Percentiles rank a stretch among this genome's conserved stretches.
Evolutionary conservation across 1,140 invertebrate genomes (phyloP).

Genomic region (Lasaia peninsularis): DNA sequence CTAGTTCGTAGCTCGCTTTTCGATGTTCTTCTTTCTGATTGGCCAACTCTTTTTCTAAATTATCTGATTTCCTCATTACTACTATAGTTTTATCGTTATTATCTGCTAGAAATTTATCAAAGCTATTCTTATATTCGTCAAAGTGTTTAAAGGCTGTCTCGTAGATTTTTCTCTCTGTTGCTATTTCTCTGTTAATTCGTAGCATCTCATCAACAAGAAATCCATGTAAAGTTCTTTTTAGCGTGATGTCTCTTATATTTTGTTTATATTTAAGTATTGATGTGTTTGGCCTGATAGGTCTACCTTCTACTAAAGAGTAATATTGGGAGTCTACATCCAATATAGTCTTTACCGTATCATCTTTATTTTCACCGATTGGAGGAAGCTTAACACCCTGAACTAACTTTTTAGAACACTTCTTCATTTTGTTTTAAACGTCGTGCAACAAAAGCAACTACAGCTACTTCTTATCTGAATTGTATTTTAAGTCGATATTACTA

Average conservation of each 20-base stretch:
- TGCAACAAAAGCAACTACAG: background rate
- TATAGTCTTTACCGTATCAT: slow-evolving; percentile 61
- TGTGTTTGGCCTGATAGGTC: slow-evolving; percentile 74
- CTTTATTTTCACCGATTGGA: slow-evolving; percentile 41
- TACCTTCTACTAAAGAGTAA: slow-evolving; percentile 78
- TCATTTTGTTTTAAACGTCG: slow-evolving; percentile 33
- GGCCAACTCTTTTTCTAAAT: slow-evolving; percentile 66
- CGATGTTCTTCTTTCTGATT: slow-evolving; percentile 75
- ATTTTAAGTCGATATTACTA: slow-evolving; percentile 45
- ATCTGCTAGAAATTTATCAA: slow-evolving; percentile 80
- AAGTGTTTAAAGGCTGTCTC: slow-evolving; percentile 77
- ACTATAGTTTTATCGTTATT: slow-evolving; percentile 80
- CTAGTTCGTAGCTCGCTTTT: slow-evolving; percentile 67
- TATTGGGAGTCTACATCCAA: slow-evolving; percentile 80
- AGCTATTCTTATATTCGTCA: slow-evolving; percentile 77
- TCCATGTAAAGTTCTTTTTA: slow-evolving; percentile 77
- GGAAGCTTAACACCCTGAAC: slow-evolving; percentile 47
- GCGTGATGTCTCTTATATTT: slow-evolving; percentile 76
- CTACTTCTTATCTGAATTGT: background rate
- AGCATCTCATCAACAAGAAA: slow-evolving; percentile 80
- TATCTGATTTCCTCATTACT: slow-evolving; percentile 75
- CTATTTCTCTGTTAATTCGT: slow-evolving; percentile 79
- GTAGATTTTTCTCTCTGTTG: slow-evolving; percentile 77
- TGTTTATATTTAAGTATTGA: slow-evolving; percentile 77
- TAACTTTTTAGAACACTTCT: slow-evolving; percentile 39